A percentile compares a stretch with the other conserved stretches of the same genome.
These are phyloP conservation scores for Anas acuta DNA, from an alignment of 2,797 vertebrate genomes.

Conservation along the genomic window DNA sequence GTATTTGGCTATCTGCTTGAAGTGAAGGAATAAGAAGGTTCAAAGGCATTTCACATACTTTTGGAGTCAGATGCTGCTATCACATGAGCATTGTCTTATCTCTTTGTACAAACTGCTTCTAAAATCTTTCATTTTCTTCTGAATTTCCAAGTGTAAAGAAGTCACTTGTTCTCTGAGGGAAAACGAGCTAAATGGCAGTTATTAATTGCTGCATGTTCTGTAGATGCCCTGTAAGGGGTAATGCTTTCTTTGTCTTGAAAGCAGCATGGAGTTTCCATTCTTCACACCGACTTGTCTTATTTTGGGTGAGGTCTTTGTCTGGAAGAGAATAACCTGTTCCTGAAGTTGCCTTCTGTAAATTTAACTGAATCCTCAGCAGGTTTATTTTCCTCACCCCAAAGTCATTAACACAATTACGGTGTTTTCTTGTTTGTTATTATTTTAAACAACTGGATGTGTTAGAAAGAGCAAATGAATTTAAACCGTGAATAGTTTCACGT, in stretches of 20 bases:
- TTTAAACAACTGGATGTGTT: not conserved
- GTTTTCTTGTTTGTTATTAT: not conserved
- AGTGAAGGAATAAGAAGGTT: not conserved
- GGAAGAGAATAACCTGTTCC: not conserved
- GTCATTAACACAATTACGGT: not conserved
- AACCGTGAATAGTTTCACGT: not conserved
- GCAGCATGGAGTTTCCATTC: not conserved
- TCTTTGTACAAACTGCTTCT: not conserved
- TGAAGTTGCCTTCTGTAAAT: not conserved
- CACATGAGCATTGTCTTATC: fast-evolving
- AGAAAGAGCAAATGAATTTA: fast-evolving
- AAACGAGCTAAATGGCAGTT: not conserved
- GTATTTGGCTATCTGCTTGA: fast-evolving
- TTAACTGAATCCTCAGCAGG: not conserved
- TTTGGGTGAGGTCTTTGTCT: not conserved
- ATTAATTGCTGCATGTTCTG: not conserved
- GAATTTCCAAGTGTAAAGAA: not conserved
- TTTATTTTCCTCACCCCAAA: not conserved
- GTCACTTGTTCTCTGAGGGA: not conserved
- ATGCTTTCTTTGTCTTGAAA: not conserved
- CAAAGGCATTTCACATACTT: fast-evolving
- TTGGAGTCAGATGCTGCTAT: not conserved
- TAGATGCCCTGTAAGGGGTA: not conserved
- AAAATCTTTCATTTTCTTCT: not conserved
- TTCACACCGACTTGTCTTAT: not conserved